These are phyloP conservation scores for Delphinus delphis DNA, from an alignment of 2,113 vertebrate species.

Conservation along the genomic window DNA sequence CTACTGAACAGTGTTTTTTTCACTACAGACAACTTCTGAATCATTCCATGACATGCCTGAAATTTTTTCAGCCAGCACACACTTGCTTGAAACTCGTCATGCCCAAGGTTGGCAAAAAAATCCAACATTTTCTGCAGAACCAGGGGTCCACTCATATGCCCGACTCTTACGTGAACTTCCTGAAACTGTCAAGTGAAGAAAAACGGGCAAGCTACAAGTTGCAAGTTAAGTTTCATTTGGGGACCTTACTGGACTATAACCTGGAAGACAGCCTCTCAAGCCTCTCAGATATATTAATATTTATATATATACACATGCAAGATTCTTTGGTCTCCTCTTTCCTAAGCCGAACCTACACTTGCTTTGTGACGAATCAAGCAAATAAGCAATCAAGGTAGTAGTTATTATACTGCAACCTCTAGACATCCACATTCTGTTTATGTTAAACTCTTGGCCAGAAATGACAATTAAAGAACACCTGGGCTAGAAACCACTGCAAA, in stretches of 20 bases:
- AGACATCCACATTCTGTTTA: neutral
- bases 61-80: neutral
- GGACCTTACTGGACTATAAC: neutral
- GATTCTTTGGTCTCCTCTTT: slow-evolving; percentile 1
- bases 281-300: too few relatives aligned
- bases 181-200: neutral
- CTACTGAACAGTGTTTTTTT: neutral
- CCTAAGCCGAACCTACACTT: neutral
- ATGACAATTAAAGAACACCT: neutral
- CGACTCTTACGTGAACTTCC: neutral
- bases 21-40: slow-evolving; percentile 23
- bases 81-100: slow-evolving; percentile 6
- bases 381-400: neutral
- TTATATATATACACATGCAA: neutral
- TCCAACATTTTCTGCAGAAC: neutral
- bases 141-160: neutral
- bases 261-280: neutral
- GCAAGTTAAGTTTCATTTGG: neutral
- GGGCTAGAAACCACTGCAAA: neutral
- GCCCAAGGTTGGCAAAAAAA: slow-evolving; percentile 6
- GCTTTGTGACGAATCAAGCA: neutral
- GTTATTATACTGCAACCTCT: neutral
- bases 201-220: neutral
- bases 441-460: neutral
- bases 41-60: neutral